Evolutionary conservation across 1,140 invertebrate genomes (phyloP).

Genomic region (Drosophila bocqueti): DNA sequence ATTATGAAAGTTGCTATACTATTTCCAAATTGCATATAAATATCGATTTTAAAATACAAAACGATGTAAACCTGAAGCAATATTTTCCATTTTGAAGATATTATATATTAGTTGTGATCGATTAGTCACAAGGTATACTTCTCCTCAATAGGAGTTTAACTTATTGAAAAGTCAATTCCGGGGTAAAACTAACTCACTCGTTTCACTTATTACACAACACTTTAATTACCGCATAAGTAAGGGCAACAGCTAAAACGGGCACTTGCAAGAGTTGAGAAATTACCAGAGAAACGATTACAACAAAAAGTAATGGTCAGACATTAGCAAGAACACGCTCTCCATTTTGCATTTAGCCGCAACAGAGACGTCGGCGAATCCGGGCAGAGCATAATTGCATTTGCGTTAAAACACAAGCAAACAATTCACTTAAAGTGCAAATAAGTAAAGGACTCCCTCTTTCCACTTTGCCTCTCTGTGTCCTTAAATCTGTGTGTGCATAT

Average conservation of each 20-base stretch:
- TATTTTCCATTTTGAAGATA: neutral
- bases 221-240: constrained; percentile 43
- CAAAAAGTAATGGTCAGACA: constrained; percentile 68
- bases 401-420: constrained; percentile 83
- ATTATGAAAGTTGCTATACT: neutral
- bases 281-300: constrained; percentile 52
- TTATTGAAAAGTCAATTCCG: constrained; percentile 30
- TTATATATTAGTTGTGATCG: neutral
- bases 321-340: constrained; percentile 63
- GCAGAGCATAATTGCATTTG: constrained; percentile 81
- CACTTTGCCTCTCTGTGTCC: neutral
- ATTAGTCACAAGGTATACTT: neutral
- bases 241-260: neutral
- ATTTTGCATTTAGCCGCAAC: constrained; percentile 49
- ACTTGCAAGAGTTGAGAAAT: constrained; percentile 23
- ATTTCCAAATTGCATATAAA: neutral
- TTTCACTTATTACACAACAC: constrained; percentile 26
- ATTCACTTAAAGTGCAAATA: constrained; percentile 83
- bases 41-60: neutral
- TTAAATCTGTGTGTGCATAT: constrained; percentile 11
- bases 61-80: too few species aligned
- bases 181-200: constrained; percentile 14
- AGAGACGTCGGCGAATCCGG: constrained; percentile 38
- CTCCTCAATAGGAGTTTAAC: neutral
- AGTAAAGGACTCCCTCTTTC: constrained; percentile 48